Conservation (phyloP, 2,113 vertebrate species). For the Cariama cristata region DNA sequence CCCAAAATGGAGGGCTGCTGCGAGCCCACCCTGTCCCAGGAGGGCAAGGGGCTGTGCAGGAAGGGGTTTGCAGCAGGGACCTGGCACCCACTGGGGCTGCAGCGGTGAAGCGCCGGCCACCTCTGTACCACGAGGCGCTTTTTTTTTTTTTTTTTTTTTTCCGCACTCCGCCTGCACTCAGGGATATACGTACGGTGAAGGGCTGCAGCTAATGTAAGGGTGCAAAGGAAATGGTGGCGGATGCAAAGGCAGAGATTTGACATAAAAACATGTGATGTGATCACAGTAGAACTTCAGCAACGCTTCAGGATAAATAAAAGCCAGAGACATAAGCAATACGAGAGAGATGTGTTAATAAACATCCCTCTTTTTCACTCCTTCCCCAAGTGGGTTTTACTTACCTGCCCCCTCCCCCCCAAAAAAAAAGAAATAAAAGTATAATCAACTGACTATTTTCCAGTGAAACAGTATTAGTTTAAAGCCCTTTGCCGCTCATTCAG, state of each 20-base stretch:
- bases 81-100: fast-evolving
- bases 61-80: fast-evolving
- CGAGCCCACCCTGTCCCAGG: too few relatives aligned
- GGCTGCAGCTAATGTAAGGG: not conserved
- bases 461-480: not conserved
- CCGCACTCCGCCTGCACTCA: fast-evolving
- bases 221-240: not conserved
- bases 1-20: not conserved
- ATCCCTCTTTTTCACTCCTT: too few relatives aligned
- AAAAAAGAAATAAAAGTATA: not conserved
- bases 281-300: not conserved
- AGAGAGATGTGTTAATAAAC: not conserved
- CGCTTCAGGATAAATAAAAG: not conserved
- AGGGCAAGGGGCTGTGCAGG: not conserved
- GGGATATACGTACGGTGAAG: fast-evolving
- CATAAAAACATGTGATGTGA: not conserved
- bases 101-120: fast-evolving
- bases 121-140: fast-evolving
- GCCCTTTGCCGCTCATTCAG: not conserved
- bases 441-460: not conserved
- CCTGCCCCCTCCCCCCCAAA: not conserved
- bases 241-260: not conserved
- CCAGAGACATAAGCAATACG: not conserved
- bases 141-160: too few relatives aligned
- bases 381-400: not conserved